These are phyloP conservation scores for Muricea muricata DNA, from an alignment of 92 coral and sea anemone species.

Conservation along the genomic window DNA sequence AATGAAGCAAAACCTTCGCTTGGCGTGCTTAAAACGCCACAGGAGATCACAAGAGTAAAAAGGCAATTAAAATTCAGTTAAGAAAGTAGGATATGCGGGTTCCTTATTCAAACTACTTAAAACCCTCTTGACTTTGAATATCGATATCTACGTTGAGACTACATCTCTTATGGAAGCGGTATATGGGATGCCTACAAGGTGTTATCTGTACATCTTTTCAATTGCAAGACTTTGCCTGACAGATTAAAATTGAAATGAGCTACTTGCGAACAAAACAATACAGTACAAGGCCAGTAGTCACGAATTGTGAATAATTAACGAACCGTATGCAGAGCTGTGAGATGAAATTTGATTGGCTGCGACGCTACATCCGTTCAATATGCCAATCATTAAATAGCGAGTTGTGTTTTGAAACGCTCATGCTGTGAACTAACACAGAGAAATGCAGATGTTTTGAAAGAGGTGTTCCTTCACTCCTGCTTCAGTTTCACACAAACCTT, in stretches of 20 bases:
- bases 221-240: constrained; percentile 36
- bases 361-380: constrained; percentile 43
- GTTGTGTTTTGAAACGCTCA: constrained; percentile 52
- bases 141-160: not conserved
- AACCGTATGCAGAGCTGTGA: constrained; percentile 24
- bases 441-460: constrained; percentile 57
- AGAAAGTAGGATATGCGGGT: constrained; percentile 9
- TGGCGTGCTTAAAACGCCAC: constrained; percentile 25
- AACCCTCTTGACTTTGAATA: constrained; percentile 13
- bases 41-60: constrained; percentile 44
- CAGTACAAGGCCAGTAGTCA: constrained; percentile 33
- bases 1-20: constrained; percentile 13
- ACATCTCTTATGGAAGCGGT: constrained; percentile 2
- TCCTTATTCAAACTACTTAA: not conserved
- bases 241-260: constrained; percentile 50
- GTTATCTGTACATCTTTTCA: constrained; percentile 46
- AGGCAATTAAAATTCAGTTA: constrained; percentile 50
- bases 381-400: constrained; percentile 53
- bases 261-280: constrained; percentile 28
- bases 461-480: constrained; percentile 47
- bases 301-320: constrained; percentile 51
- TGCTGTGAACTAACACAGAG: constrained; percentile 52
- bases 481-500: constrained; percentile 45
- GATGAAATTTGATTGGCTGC: constrained; percentile 29
- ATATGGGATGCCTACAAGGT: constrained; percentile 19